Base-by-base conservation (phyloP, 2,797 vertebrate species). In the Poeciliopsis paucimaculata region DNA sequence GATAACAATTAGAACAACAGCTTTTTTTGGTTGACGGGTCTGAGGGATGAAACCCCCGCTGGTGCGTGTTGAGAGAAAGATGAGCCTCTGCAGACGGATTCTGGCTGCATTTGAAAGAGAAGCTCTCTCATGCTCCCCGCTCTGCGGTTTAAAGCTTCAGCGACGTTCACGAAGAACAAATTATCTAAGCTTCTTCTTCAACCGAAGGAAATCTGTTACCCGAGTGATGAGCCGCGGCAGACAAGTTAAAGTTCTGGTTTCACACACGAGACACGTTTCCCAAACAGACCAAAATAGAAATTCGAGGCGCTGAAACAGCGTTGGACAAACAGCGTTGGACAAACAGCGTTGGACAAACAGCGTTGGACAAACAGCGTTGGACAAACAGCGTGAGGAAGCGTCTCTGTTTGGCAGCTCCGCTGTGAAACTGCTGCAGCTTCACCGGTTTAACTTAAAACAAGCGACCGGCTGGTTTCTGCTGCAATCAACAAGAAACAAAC, bases 71-170 rank as follows among this genome's bases (percentile, higher is more conserved):
- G 77, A 89, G 31, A 77, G 80, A 84, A 86, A 84, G 77, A 83
- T 74, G 83, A 88, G 66, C 72, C 84, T 90, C 88, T 23, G 4
- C 72, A 78, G 86, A 91, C 84, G 78, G 75, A 72, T 75, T 87
- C 90, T 95, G 94, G 93, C 91, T 71, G 34, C 0, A 82, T 87
- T 92, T 93, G 80, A 94, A 94, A 94, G 93, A 80, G 78, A 81
- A 80, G 80, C 87, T 86, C 78, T 85, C 45, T 82, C 85, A 81
- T 84, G 86, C 86, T 91, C 77, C 88, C 90, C 82, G 79, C 81
- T 88, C 82, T 94, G 93, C 89, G 91, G 92, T 92, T 94, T 92
- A 79, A 93, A 84, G 88, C 87, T 90, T 92, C 76, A 62, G 78
- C 85, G 87, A 84, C 62, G 82, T 88, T 90, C 89, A 90, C 87